Evolutionary conservation across 1,140 invertebrate genomes (phyloP), one percentile per base, ranked within the genome.

Genomic region (Psix sp.): DNA sequence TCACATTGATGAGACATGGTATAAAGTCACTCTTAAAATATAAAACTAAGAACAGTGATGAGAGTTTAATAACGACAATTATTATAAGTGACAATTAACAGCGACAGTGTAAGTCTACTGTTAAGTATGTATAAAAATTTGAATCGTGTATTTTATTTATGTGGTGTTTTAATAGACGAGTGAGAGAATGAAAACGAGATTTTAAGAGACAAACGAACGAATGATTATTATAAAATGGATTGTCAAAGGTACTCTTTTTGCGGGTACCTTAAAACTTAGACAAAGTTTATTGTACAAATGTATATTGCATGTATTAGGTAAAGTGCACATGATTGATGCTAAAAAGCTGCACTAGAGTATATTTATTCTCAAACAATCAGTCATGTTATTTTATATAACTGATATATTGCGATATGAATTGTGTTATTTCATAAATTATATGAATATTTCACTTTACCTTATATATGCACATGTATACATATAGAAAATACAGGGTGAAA

Each of bases 401-500:
- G n/a, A n/a, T n/a, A n/a, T n/a, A n/a, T n/a, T n/a, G n/a, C n/a
- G n/a, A n/a, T n/a, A n/a, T n/a, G n/a, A n/a, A n/a, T n/a, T n/a
- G n/a, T n/a, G n/a, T n/a, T n/a, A n/a, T n/a, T n/a, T n/a, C n/a
- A n/a, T n/a, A n/a, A n/a, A n/a, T n/a, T n/a, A n/a, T n/a, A n/a
- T n/a, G n/a, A n/a, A n/a, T n/a, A n/a, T n/a, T n/a, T n/a, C n/a
- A n/a, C n/a, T n/a, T n/a, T n/a, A n/a, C n/a, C n/a, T n/a, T n/a
- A n/a, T n/a, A n/a, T n/a, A n/a, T n/a, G n/a, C n/a, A 26, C n/a
- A 36, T 20, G 24, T 59, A 48, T 39, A 59, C 21, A 48, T 36
- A 29, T 39, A 59, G 45, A 67, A 40, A 29, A 57, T 66, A 67
- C 63, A 67, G 63, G 63, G 63, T 67, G 54, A 68, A 40, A 9